Evolutionary conservation across 1,140 invertebrate species (phyloP).

Genomic region (Acyrthosiphon pisum): DNA sequence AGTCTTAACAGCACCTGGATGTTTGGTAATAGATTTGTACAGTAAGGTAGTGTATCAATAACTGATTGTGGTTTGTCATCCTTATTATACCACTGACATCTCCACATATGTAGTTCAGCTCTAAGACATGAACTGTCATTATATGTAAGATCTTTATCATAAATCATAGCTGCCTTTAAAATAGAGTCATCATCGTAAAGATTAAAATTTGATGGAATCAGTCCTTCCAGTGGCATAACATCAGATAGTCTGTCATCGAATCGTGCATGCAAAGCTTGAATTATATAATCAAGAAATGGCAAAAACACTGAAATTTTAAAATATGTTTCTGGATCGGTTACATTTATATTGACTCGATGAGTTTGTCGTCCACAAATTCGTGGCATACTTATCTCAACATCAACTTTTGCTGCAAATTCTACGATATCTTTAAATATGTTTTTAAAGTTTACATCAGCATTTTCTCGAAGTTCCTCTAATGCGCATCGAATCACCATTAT

Average conservation of each 20-base stretch:
- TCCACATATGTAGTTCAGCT: too few relatives aligned
- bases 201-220: not conserved
- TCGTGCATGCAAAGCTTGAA: not conserved
- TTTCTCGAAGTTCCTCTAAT: too few relatives aligned
- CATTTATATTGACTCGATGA: not conserved
- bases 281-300: constrained; percentile 4
- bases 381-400: constrained; percentile 2
- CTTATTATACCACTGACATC: too few relatives aligned
- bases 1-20: too few relatives aligned
- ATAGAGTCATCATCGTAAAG: not conserved
- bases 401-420: too few relatives aligned
- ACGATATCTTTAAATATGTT: too few relatives aligned
- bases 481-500: too few relatives aligned
- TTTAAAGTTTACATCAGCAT: too few relatives aligned
- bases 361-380: not conserved
- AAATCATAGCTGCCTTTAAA: not conserved
- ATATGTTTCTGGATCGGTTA: not conserved
- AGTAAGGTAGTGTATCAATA: too few relatives aligned
- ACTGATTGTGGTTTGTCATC: too few relatives aligned
- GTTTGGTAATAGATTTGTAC: too few relatives aligned
- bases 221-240: constrained; percentile 11
- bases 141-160: not conserved
- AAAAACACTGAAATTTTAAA: not conserved
- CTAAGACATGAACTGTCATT: not conserved
- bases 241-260: not conserved